Conservation (phyloP, 2,888 invertebrate genomes). For the Drosophila affinis region DNA sequence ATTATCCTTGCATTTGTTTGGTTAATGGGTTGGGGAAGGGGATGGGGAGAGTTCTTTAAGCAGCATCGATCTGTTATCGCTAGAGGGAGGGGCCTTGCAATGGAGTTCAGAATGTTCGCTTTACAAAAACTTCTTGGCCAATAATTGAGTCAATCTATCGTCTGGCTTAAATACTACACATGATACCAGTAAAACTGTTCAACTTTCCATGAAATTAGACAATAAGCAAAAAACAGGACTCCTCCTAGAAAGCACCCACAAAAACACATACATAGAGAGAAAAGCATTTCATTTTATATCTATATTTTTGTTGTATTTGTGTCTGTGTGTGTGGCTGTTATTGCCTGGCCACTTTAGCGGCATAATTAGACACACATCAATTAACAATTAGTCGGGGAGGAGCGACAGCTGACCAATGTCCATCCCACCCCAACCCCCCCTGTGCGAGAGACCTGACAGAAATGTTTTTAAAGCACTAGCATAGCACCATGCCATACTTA, state of each 20-base stretch:
- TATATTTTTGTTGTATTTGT: neutral
- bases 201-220: conserved; percentile 33
- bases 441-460: conserved; percentile 11
- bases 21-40: neutral
- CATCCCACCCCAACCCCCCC: neutral
- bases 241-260: too few relatives aligned
- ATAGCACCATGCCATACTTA: conserved; percentile 17
- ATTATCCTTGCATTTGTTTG: neutral
- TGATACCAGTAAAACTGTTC: conserved; percentile 7
- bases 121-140: neutral
- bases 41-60: neutral
- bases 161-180: too few relatives aligned
- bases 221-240: neutral
- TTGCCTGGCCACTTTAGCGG: conserved; percentile 79
- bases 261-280: too few relatives aligned
- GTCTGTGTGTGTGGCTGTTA: conserved; percentile 53
- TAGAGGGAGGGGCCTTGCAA: too few relatives aligned
- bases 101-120: too few relatives aligned
- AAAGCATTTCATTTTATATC: neutral
- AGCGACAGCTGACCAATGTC: conserved; percentile 64
- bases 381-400: conserved; percentile 78
- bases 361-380: conserved; percentile 82
- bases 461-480: conserved; percentile 32
- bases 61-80: too few relatives aligned
- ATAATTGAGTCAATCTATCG: neutral